phyloP scores from a whole-genome alignment of 2,888 invertebrate genomes.

The Saturnia pavonia region DNA sequence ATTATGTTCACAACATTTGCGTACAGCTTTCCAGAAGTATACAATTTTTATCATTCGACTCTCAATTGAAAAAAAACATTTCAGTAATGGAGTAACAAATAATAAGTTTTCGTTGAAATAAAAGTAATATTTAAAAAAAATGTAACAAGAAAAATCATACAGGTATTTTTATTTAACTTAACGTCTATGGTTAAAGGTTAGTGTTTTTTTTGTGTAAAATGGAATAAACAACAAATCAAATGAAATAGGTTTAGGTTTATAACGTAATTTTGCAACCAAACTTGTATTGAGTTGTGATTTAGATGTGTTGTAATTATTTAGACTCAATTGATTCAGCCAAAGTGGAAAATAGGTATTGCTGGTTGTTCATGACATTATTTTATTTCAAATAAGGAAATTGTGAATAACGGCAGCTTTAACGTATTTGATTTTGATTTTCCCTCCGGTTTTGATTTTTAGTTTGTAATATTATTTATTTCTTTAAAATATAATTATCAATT shows the following conservation, averaged over 20 bases:
- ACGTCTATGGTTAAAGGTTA: too few species aligned
- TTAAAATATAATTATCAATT: slow-evolving; percentile 40
- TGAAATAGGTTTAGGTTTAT: neutral
- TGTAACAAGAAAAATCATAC: too few species aligned
- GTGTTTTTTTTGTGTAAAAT: too few species aligned
- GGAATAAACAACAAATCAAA: too few species aligned
- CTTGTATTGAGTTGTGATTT: neutral
- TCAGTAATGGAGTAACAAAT: too few species aligned
- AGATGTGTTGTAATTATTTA: neutral
- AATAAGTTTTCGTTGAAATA: too few species aligned
- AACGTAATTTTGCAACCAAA: neutral
- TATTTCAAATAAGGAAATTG: slow-evolving; percentile 28
- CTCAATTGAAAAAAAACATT: too few species aligned
- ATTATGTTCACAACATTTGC: neutral
- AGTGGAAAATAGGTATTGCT: neutral
- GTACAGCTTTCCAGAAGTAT: too few species aligned
- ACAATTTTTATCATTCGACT: too few species aligned
- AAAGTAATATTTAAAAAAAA: too few species aligned
- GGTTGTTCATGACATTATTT: neutral
- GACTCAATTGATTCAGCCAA: neutral
- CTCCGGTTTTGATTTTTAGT: slow-evolving; percentile 64
- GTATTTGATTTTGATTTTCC: slow-evolving; percentile 48
- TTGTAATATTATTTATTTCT: slow-evolving; percentile 66
- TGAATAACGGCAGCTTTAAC: slow-evolving; percentile 47
- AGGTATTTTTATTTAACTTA: too few species aligned